These are phyloP conservation scores for Lytechinus variegatus DNA, from an alignment of 35 echinoderm and acorn worm genomes.

Conservation along the genomic window DNA sequence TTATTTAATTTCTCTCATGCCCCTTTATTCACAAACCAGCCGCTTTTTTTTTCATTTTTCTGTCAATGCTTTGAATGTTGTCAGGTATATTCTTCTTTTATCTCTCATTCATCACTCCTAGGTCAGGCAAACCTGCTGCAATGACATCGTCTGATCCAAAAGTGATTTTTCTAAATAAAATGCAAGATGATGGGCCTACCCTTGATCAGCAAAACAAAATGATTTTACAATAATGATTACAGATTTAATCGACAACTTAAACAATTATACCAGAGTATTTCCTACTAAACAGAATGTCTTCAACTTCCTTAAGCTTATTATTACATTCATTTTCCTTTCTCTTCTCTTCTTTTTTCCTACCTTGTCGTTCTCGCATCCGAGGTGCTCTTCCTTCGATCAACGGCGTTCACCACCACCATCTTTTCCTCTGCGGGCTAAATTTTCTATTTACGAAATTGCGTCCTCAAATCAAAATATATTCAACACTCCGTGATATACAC, in stretches of 20 bases:
- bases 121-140: not conserved
- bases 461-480: conserved; percentile 26
- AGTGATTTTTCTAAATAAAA: not conserved
- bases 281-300: not conserved
- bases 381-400: conserved; percentile 39
- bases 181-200: no score
- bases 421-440: not conserved
- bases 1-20: not conserved
- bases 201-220: no score
- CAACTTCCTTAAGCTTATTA: not conserved
- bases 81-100: not conserved
- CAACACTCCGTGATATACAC: not conserved
- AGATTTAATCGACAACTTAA: not conserved
- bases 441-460: conserved; percentile 38
- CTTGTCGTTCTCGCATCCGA: conserved; percentile 20
- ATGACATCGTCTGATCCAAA: not conserved
- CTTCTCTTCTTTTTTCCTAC: conserved; percentile 17
- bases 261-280: not conserved
- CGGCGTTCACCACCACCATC: conserved; percentile 45
- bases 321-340: not conserved
- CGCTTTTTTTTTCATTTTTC: not conserved
- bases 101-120: not conserved
- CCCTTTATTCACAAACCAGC: not conserved
- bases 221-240: not conserved
- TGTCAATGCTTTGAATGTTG: not conserved